phyloP scores from a whole-genome alignment of 2,888 invertebrate genomes.

The Trichopria drosophilae region DNA sequence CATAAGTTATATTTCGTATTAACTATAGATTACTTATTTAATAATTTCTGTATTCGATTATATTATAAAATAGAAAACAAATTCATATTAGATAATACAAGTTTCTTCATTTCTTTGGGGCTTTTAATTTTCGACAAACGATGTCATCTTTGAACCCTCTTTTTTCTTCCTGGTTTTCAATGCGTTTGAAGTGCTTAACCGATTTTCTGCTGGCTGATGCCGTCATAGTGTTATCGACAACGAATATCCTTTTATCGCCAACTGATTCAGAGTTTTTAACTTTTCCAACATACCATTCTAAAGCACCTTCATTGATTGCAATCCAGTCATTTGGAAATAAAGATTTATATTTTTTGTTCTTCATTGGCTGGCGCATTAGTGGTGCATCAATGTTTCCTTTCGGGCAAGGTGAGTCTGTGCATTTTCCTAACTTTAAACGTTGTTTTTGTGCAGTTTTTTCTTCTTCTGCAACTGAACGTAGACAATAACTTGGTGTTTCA shows the following conservation, averaged over 20 bases:
- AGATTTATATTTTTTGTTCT: not conserved
- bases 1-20: too few relatives aligned
- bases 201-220: too few relatives aligned
- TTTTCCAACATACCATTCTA: conserved; percentile 6
- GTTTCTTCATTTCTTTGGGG: conserved; percentile 2
- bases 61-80: not conserved
- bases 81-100: too few relatives aligned
- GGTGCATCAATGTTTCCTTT: too few relatives aligned
- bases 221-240: too few relatives aligned
- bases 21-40: too few relatives aligned
- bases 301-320: conserved; percentile 3
- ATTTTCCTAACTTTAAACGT: too few relatives aligned
- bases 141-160: not conserved
- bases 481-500: not conserved
- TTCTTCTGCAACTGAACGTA: not conserved
- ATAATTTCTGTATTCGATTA: conserved; percentile 1
- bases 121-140: not conserved
- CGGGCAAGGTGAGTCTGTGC: too few relatives aligned
- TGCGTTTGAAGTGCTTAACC: not conserved
- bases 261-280: conserved; percentile 2
- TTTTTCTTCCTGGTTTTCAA: not conserved
- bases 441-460: too few relatives aligned
- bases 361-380: too few relatives aligned
- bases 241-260: conserved; percentile 4
- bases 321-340: not conserved